phyloP scores from a whole-genome alignment of 2,888 invertebrate species.

The Atherix ibis region DNA sequence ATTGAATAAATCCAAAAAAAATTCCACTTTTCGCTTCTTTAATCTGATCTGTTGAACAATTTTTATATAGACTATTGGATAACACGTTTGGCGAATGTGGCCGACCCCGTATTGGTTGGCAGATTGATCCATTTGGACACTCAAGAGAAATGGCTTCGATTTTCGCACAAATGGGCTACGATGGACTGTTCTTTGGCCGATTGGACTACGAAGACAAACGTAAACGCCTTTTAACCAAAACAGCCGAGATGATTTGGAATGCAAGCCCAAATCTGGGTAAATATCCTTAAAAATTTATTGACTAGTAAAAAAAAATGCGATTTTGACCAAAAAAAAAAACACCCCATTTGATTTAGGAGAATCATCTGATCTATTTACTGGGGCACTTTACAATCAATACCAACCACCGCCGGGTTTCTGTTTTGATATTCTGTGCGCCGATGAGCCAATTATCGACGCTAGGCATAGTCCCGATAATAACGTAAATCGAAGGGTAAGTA shows the following conservation, averaged over 20 bases:
- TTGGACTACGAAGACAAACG: conserved; percentile 75
- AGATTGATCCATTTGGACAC: conserved; percentile 79
- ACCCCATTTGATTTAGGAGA: conserved; percentile 32
- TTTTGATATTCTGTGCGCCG: conserved; percentile 72
- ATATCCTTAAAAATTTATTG: background rate
- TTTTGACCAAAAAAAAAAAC: background rate
- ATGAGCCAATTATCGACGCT: conserved; percentile 79
- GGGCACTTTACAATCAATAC: conserved; percentile 67
- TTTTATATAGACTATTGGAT: conserved; percentile 38
- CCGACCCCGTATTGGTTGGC: conserved; percentile 63
- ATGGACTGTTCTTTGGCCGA: conserved; percentile 73
- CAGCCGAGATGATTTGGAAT: conserved; percentile 75
- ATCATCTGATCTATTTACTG: conserved; percentile 60
- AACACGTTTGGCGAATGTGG: conserved; percentile 59
- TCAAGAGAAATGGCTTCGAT: conserved; percentile 72
- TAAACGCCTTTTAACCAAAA: conserved; percentile 38
- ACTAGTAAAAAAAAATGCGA: conserved; percentile 1
- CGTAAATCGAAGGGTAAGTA: conserved; percentile 49
- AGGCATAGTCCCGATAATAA: conserved; percentile 66
- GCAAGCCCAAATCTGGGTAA: conserved; percentile 54
- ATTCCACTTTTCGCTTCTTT: background rate
- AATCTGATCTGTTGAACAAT: background rate
- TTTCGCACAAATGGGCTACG: conserved; percentile 72
- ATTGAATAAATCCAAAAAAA: conserved; percentile 6
- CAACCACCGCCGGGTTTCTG: conserved; percentile 82